phyloP scores from a whole-genome alignment of 2,113 vertebrate genomes.

The Forbesichthys agassizii region DNA sequence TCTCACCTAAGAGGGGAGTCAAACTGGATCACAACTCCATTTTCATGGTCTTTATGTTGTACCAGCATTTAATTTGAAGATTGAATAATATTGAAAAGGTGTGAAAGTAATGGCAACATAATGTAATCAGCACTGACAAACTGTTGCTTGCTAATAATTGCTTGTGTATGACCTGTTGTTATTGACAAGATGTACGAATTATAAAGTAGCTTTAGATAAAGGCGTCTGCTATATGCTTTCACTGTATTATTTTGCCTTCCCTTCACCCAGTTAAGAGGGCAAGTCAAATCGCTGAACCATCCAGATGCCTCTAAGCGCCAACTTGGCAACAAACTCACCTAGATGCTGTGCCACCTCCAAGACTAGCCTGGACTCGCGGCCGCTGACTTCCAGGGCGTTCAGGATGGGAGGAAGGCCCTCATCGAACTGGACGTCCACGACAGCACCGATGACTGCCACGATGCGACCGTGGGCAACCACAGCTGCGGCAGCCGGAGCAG shows the following conservation, averaged over 20 bases:
- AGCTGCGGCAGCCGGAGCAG: conserved; percentile 81
- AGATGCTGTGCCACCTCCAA: conserved; percentile 97
- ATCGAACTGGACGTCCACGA: conserved; percentile 98
- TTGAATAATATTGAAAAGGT: no score
- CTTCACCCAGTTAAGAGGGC: no score
- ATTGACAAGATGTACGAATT: no score
- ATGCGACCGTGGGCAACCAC: conserved; percentile 81
- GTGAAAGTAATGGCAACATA: no score
- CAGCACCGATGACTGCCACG: conserved; percentile 95
- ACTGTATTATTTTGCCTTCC: no score
- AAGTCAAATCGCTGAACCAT: neutral
- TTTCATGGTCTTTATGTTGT: neutral
- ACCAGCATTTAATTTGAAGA: no score
- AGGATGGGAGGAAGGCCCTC: conserved; percentile 94
- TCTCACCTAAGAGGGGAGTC: conserved; percentile 81
- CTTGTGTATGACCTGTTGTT: no score
- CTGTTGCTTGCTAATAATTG: no score
- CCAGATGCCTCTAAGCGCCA: neutral
- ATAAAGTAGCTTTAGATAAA: no score
- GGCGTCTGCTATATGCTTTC: no score
- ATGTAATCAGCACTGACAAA: no score
- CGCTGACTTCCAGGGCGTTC: conserved; percentile 92
- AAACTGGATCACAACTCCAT: neutral
- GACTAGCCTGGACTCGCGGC: conserved; percentile 88
- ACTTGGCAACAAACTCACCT: conserved; percentile 72